Conservation (phyloP, 2,113 vertebrate species). For the Mesembrinibis cayennensis region DNA sequence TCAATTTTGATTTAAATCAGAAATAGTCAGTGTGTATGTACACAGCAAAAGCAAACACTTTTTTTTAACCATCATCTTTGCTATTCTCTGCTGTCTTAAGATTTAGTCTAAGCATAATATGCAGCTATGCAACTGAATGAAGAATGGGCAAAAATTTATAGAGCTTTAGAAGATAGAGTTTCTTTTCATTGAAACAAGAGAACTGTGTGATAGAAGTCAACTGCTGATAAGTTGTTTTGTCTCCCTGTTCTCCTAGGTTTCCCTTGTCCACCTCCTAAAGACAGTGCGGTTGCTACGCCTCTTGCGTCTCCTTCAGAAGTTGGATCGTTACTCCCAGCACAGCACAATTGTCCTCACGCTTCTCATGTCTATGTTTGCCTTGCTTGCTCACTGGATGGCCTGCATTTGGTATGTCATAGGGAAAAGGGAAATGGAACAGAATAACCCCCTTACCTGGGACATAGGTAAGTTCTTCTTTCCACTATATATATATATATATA, state of each 20-base stretch:
- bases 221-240: background rate
- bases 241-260: slow-evolving; percentile 78
- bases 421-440: slow-evolving; percentile 95
- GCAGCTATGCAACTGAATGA: background rate
- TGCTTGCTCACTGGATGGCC: slow-evolving; percentile 98
- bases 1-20: background rate
- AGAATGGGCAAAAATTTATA: background rate
- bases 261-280: slow-evolving; percentile 94
- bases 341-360: slow-evolving; percentile 95
- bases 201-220: background rate
- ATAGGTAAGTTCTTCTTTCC: slow-evolving; percentile 81
- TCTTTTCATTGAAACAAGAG: background rate
- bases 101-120: background rate
- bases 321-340: slow-evolving; percentile 98
- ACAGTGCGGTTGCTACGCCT: slow-evolving; percentile 91
- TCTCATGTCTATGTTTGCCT: slow-evolving; percentile 98
- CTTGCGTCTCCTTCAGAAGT: slow-evolving; percentile 92
- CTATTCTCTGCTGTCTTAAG: background rate
- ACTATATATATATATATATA: fast-evolving
- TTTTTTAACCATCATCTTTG: background rate
- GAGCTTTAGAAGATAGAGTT: background rate
- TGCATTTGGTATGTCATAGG: slow-evolving; percentile 99
- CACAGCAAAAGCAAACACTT: background rate
- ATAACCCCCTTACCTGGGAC: slow-evolving; percentile 90
- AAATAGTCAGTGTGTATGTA: background rate